Evolutionary conservation across 2,113 vertebrate genomes (phyloP).

Genomic region (Laticauda colubrina): DNA sequence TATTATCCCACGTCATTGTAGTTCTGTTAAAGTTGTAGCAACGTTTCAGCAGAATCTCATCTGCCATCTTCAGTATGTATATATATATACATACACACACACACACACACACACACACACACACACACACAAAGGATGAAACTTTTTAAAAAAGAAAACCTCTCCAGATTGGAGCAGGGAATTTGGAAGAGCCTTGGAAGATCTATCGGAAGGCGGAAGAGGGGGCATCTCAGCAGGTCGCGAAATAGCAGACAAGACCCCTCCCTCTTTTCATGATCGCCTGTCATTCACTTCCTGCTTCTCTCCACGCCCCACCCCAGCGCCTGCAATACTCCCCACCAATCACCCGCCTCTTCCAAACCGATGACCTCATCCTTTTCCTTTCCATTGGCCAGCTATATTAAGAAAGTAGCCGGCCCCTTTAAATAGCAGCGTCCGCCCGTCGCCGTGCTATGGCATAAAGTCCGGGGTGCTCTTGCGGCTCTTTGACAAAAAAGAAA

Average conservation of each 20-base stretch:
- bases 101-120: too few relatives aligned
- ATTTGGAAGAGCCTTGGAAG: too few relatives aligned
- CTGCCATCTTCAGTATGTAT: too few relatives aligned
- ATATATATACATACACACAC: too few relatives aligned
- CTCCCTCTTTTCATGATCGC: conserved; percentile 40
- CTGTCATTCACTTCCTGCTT: conserved; percentile 26
- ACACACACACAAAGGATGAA: neutral
- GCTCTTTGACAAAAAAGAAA: neutral
- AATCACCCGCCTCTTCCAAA: conserved; percentile 67
- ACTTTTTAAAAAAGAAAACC: neutral
- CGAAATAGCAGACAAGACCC: neutral
- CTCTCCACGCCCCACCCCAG: conserved; percentile 32
- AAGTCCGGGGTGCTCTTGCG: neutral
- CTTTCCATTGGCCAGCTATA: conserved; percentile 90
- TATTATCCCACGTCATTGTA: too few relatives aligned
- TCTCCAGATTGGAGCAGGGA: neutral
- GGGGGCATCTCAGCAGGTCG: too few relatives aligned
- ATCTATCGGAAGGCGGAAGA: neutral
- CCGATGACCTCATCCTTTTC: conserved; percentile 79
- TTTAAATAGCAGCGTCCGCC: conserved; percentile 80
- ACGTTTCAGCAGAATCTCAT: too few relatives aligned
- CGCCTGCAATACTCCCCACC: conserved; percentile 33
- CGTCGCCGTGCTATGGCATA: neutral
- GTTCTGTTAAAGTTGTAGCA: too few relatives aligned
- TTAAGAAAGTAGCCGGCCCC: conserved; percentile 82